phyloP scores from a whole-genome alignment of 1,140 invertebrate genomes.

The Fopius arisanus region DNA sequence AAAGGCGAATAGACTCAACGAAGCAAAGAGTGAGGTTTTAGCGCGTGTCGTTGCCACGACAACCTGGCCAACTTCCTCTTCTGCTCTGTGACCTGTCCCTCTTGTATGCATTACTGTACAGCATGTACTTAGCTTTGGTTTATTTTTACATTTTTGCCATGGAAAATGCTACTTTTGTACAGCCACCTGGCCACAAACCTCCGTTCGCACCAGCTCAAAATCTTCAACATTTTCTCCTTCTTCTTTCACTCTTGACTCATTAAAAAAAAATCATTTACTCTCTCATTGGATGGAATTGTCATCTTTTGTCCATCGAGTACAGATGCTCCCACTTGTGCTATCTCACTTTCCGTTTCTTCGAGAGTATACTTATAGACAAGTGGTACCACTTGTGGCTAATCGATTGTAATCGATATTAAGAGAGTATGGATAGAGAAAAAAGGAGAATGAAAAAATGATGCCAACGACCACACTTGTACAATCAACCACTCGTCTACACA shows the following conservation, averaged over 20 bases:
- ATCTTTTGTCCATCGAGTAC: not conserved
- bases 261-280: not conserved
- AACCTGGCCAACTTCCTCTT: constrained; percentile 20
- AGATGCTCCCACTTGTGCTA: not conserved
- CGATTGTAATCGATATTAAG: constrained; percentile 28
- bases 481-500: not conserved
- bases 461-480: constrained; percentile 15
- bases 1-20: constrained; percentile 50
- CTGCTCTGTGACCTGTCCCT: not conserved
- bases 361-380: constrained; percentile 9
- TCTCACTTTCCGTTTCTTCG: not conserved
- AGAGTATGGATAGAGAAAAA: constrained; percentile 2
- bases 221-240: not conserved
- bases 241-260: not conserved
- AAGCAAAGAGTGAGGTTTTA: constrained; percentile 56
- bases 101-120: not conserved
- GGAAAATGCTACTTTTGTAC: not conserved
- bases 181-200: not conserved
- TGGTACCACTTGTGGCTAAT: constrained; percentile 31
- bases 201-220: not conserved
- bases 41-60: constrained; percentile 44
- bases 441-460: constrained; percentile 6
- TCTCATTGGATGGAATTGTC: not conserved
- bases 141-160: not conserved
- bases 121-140: not conserved